These are phyloP conservation scores for Coregonus clupeaformis DNA, from an alignment of 2,113 vertebrate genomes.

Conservation along the genomic window DNA sequence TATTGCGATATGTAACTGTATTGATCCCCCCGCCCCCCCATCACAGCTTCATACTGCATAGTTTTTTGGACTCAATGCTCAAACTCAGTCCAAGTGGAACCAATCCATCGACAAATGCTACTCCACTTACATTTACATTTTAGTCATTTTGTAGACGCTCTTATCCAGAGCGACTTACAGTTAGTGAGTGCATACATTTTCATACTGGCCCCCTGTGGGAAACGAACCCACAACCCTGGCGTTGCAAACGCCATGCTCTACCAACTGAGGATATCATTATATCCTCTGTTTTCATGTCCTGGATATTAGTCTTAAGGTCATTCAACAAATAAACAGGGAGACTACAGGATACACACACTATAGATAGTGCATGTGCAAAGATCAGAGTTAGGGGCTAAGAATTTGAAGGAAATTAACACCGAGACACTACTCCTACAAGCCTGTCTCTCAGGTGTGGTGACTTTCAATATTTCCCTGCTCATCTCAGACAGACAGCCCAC, in stretches of 20 bases:
- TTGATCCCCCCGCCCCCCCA: too few relatives aligned
- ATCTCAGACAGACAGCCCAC: constrained; percentile 20
- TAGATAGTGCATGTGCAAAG: background rate
- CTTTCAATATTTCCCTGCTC: constrained; percentile 24
- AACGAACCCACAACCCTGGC: too few relatives aligned
- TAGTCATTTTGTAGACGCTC: too few relatives aligned
- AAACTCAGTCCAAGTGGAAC: background rate
- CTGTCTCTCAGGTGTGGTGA: constrained; percentile 7
- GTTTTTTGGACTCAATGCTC: background rate
- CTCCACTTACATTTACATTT: background rate
- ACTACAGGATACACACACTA: background rate
- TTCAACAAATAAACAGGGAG: background rate
- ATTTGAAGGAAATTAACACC: background rate
- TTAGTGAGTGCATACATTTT: too few relatives aligned
- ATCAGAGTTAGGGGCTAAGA: background rate
- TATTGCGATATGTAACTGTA: too few relatives aligned
- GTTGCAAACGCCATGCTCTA: too few relatives aligned
- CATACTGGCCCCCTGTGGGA: too few relatives aligned
- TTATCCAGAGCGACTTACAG: too few relatives aligned
- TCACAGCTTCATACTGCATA: too few relatives aligned
- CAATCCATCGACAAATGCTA: background rate
- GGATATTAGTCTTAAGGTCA: background rate
- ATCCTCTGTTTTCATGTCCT: background rate
- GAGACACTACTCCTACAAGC: background rate
- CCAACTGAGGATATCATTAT: too few relatives aligned